These are phyloP conservation scores for Melipona bicolor DNA, from an alignment of 2,888 invertebrate species.

Conservation along the genomic window DNA sequence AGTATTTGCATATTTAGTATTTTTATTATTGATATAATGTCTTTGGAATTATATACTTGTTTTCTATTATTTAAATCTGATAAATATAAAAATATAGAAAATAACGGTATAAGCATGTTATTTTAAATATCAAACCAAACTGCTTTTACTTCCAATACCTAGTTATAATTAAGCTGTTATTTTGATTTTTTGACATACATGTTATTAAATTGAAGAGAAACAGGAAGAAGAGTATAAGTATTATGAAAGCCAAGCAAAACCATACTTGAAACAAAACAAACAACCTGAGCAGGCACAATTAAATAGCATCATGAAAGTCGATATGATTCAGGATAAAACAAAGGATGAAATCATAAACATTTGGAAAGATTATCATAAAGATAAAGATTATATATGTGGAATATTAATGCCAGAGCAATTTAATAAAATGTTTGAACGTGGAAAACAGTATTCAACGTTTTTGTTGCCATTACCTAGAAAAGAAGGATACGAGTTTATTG, in stretches of 20 bases:
- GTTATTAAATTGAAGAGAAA: constrained; percentile 75
- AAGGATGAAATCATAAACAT: constrained; percentile 90
- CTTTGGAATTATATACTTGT: not conserved
- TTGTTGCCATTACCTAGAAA: constrained; percentile 92
- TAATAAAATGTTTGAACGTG: constrained; percentile 86
- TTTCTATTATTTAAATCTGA: not conserved
- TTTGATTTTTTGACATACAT: constrained; percentile 8
- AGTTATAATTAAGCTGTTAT: not conserved
- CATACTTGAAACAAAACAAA: constrained; percentile 45
- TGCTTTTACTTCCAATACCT: not conserved
- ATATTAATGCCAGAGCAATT: constrained; percentile 88
- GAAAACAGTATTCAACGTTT: constrained; percentile 89
- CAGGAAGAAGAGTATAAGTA: constrained; percentile 71
- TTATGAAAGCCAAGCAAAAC: constrained; percentile 73
- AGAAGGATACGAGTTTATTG: constrained; percentile 94
- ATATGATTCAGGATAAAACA: constrained; percentile 89
- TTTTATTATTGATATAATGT: not conserved
- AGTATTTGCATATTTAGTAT: not conserved
- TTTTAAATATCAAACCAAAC: not conserved
- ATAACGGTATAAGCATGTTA: not conserved
- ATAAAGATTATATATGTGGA: constrained; percentile 91
- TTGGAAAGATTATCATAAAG: constrained; percentile 92
- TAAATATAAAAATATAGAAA: not conserved
- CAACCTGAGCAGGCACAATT: constrained; percentile 82
- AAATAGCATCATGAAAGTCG: constrained; percentile 91